phyloP scores from a whole-genome alignment of 1,140 invertebrate genomes.

The Chrysopa pallens region DNA sequence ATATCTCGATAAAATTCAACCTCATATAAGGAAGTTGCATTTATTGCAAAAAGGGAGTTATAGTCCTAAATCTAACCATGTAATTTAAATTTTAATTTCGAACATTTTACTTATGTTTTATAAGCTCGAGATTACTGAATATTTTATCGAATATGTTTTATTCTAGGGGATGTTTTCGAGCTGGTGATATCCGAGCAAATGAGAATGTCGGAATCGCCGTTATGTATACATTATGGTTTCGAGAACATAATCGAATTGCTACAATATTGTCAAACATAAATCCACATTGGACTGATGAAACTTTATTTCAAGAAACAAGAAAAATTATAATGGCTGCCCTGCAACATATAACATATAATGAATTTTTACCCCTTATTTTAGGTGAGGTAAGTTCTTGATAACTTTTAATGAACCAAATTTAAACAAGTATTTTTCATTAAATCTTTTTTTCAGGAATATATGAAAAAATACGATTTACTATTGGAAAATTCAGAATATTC shows the following conservation, averaged over 20 bases:
- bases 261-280: conserved; percentile 34
- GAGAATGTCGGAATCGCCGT: conserved; percentile 36
- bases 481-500: neutral
- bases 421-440: too few relatives aligned
- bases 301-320: conserved; percentile 42
- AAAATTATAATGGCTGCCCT: conserved; percentile 32
- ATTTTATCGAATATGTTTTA: neutral
- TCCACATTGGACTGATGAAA: conserved; percentile 45
- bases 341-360: conserved; percentile 39
- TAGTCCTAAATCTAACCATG: too few relatives aligned
- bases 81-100: too few relatives aligned
- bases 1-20: too few relatives aligned
- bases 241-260: conserved; percentile 54
- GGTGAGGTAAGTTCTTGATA: conserved; percentile 23
- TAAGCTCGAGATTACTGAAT: too few relatives aligned
- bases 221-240: conserved; percentile 43
- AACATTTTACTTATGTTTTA: too few relatives aligned
- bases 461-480: conserved; percentile 1
- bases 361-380: conserved; percentile 38
- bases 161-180: conserved; percentile 8
- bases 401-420: neutral
- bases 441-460: neutral
- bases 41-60: too few relatives aligned
- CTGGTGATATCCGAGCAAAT: conserved; percentile 46
- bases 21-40: too few relatives aligned